Percentiles rank a stretch among this genome's conserved stretches.
These are phyloP conservation scores for Torymus texanus DNA, from an alignment of 2,888 invertebrate genomes.

Conservation along the genomic window DNA sequence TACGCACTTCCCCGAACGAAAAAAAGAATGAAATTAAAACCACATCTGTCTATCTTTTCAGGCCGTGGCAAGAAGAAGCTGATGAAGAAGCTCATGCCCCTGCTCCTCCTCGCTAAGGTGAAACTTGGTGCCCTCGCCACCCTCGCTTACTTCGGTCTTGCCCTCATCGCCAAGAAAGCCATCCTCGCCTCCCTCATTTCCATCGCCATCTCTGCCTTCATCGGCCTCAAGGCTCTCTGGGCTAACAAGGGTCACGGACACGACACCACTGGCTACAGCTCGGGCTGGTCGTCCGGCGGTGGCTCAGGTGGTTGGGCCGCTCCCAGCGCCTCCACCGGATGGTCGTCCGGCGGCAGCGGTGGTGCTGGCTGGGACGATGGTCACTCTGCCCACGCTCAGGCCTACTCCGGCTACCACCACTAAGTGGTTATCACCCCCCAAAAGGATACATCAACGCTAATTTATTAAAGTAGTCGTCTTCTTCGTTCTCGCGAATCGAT, in stretches of 20 bases:
- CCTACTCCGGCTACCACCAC: slow-evolving; percentile 71
- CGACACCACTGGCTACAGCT: slow-evolving; percentile 69
- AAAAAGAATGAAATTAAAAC: too few species aligned
- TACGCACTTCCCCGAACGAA: too few species aligned
- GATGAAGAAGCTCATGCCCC: slow-evolving; percentile 77
- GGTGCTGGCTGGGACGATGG: slow-evolving; percentile 68
- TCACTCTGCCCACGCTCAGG: slow-evolving; percentile 65
- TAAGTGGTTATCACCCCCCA: slow-evolving; percentile 46
- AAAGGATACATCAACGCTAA: neutral
- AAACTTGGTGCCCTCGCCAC: slow-evolving; percentile 78
- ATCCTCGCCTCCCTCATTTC: slow-evolving; percentile 79
- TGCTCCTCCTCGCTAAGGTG: slow-evolving; percentile 79
- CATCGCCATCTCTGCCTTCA: slow-evolving; percentile 78
- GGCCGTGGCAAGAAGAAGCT: slow-evolving; percentile 79
- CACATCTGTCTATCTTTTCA: slow-evolving; percentile 58
- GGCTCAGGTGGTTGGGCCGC: too few species aligned
- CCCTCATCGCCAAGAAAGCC: slow-evolving; percentile 81
- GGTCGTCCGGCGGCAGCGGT: slow-evolving; percentile 56
- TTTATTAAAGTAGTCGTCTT: slow-evolving; percentile 1
- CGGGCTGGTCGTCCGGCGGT: slow-evolving; percentile 60
- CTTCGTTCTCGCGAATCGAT: neutral
- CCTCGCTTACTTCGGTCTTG: slow-evolving; percentile 78
- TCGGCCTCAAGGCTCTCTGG: slow-evolving; percentile 72
- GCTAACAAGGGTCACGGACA: slow-evolving; percentile 63
- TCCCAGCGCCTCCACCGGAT: neutral